A percentile compares a stretch with the other conserved stretches of the same genome.
Conservation (phyloP, 1,140 invertebrate species). For the Propsilocerus akamusi region DNA sequence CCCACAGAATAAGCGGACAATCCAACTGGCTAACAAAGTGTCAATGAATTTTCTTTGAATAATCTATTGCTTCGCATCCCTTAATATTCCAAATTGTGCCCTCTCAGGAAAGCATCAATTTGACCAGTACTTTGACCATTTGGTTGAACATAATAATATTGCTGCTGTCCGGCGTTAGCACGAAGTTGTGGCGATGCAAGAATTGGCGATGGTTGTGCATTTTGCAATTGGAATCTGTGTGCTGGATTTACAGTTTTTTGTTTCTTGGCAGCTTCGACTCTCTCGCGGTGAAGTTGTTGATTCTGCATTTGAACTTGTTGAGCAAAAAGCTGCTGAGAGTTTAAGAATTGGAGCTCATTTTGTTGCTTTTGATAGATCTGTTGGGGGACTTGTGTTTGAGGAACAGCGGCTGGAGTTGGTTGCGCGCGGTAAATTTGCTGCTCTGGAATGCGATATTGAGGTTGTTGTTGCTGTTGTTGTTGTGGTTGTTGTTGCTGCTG, state of each 20-base stretch:
- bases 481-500: constrained; percentile 22
- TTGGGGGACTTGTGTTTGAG: constrained; percentile 30
- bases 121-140: constrained; percentile 37
- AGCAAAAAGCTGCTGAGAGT: constrained; percentile 51
- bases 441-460: constrained; percentile 11
- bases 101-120: constrained; percentile 61
- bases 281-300: constrained; percentile 28
- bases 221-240: constrained; percentile 26
- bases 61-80: too few species aligned
- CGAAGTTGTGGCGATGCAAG: constrained; percentile 11
- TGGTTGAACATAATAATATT: constrained; percentile 45
- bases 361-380: constrained; percentile 52
- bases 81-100: constrained; percentile 37
- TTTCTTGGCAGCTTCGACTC: constrained; percentile 24
- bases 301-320: constrained; percentile 47
- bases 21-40: too few species aligned
- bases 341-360: constrained; percentile 41
- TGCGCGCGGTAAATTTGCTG: constrained; percentile 14
- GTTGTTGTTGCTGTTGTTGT: constrained; percentile 26
- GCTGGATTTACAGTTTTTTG: constrained; percentile 8
- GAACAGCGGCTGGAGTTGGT: constrained; percentile 12
- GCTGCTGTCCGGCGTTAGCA: constrained; percentile 21
- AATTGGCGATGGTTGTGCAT: constrained; percentile 17
- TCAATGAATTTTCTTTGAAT: too few species aligned
- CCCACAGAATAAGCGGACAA: too few species aligned